phyloP scores from a whole-genome alignment of 2,113 vertebrate genomes.

The Leptodactylus fuscus region DNA sequence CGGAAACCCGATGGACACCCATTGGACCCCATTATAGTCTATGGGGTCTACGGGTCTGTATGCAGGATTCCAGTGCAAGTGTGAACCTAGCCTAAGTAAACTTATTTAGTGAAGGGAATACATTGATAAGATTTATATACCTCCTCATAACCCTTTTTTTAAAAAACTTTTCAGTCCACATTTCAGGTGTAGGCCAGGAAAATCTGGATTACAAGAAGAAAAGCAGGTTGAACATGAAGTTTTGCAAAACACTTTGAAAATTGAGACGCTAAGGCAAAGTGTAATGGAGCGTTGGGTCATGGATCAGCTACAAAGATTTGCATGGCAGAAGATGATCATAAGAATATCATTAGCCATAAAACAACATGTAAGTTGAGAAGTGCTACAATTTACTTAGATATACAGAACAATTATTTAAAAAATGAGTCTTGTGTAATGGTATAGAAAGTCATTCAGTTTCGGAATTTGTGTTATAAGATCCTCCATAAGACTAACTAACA shows the following conservation, averaged over 20 bases:
- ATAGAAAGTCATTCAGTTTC: not conserved
- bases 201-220: no score
- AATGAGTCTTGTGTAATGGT: not conserved
- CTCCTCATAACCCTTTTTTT: no score
- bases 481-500: no score
- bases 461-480: not conserved
- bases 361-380: not conserved
- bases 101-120: no score
- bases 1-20: no score
- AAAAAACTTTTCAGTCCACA: no score
- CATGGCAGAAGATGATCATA: constrained; percentile 18
- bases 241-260: not conserved
- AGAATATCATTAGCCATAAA: not conserved
- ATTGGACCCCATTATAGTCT: no score
- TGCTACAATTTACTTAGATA: not conserved
- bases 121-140: no score
- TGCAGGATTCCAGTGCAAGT: no score
- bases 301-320: not conserved
- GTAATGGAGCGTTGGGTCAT: not conserved
- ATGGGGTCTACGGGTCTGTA: no score
- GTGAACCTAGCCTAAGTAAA: no score
- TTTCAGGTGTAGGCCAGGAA: not conserved
- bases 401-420: not conserved
- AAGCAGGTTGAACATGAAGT: not conserved
- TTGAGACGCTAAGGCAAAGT: not conserved